Evolutionary conservation across 2,113 vertebrate genomes (phyloP).

Genomic region (Podarcis muralis): DNA sequence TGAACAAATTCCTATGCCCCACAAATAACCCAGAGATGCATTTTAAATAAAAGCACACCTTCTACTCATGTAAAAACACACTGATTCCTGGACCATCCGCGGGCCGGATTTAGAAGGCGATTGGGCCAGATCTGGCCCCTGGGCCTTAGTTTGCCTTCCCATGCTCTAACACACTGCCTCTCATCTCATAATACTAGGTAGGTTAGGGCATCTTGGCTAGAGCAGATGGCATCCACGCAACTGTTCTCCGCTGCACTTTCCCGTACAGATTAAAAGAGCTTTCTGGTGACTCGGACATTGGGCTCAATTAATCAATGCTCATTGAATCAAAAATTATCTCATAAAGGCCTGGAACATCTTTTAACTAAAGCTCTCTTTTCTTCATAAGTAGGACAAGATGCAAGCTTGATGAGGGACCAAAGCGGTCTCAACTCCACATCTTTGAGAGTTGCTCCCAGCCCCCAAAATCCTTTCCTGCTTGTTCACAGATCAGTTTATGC

Average conservation of each 20-base stretch:
- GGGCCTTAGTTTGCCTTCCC: too few species aligned
- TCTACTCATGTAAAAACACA: too few species aligned
- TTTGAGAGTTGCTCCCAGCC: neutral
- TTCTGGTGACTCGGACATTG: neutral
- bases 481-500: neutral
- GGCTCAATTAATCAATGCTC: constrained; percentile 1
- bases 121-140: too few species aligned
- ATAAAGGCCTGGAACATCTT: neutral
- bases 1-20: too few species aligned
- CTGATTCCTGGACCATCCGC: too few species aligned
- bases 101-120: too few species aligned
- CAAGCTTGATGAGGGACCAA: neutral
- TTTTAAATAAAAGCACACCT: too few species aligned
- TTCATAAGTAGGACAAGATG: neutral
- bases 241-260: too few species aligned
- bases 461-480: neutral
- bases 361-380: neutral
- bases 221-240: neutral
- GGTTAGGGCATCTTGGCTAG: too few species aligned
- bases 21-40: too few species aligned
- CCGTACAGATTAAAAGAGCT: neutral
- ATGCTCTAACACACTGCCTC: too few species aligned
- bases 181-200: neutral
- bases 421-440: too few species aligned
- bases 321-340: neutral